A percentile compares a stretch with the other conserved stretches of the same genome.
phyloP scores from a whole-genome alignment of 2,888 invertebrate species.

The Thysanoteuthis rhombus region DNA sequence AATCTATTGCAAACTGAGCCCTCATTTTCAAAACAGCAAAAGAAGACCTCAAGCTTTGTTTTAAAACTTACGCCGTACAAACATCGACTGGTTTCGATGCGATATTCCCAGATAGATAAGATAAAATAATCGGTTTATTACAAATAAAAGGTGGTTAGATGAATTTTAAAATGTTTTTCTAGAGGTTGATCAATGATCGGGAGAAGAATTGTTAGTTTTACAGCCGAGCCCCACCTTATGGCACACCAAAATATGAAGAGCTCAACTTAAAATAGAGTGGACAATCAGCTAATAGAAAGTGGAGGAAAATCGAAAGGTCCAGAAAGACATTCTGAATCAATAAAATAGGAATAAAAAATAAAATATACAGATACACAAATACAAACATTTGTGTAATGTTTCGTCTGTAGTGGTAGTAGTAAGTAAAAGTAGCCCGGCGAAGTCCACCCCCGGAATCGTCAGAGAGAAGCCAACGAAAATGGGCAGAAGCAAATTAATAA shows the following conservation, averaged over 20 bases:
- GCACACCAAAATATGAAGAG: background rate
- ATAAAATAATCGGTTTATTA: background rate
- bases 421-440: constrained; percentile 12
- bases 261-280: background rate
- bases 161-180: too few species aligned
- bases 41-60: background rate
- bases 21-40: background rate
- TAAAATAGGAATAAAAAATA: background rate
- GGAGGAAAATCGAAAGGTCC: background rate
- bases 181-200: too few species aligned
- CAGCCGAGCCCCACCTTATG: constrained; percentile 12
- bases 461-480: background rate
- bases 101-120: background rate
- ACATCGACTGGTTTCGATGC: background rate
- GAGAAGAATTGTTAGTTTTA: background rate
- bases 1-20: background rate
- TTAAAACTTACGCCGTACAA: background rate
- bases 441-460: background rate
- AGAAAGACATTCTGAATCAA: background rate
- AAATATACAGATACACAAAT: background rate
- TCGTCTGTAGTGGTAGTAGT: background rate
- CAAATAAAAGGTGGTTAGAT: background rate
- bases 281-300: background rate
- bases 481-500: background rate
- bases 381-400: background rate